Evolutionary conservation across 2,113 vertebrate species (phyloP), one percentile per base, ranked within the genome.

Genomic region (Phyllostomus hastatus): DNA sequence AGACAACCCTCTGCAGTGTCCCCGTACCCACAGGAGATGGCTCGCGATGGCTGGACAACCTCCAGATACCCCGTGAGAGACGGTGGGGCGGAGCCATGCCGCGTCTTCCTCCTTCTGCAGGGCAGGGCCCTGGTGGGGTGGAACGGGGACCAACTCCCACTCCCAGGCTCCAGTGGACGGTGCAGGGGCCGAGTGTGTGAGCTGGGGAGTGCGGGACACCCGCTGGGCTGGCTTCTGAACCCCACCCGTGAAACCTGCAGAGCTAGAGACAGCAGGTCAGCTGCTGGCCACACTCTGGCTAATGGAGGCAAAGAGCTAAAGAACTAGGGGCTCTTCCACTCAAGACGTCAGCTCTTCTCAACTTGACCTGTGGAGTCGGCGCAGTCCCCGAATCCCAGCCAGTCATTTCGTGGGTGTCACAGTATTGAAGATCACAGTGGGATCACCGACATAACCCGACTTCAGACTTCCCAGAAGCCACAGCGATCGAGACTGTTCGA

Each of bases 121-220:
- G 2, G 16, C 41, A 43, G 10, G 2, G 22, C 35, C 20, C 11
- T 2, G 28, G 10, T 4, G 10, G 14, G 35, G 19, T 16, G 7
- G 8, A 24, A 8, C 1, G 4, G 9, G 33, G n/a, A 22, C n/a
- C 48, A 41, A 2, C 22, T 93, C 82, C 22, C 67, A 11, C n/a
- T 7, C n/a, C 28, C 6, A 7, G 8, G 35, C 11, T 78, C 59
- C 10, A 0, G 19, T 10, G 35, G 48, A 24, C 22, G 22, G n/a
- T 4, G 0, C 19, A 20, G 48, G 22, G 43, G 31, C 14, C 14
- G 4, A 28, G 1, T 15, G 19, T 6, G 5, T n/a, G 22, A 31
- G 14, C 46, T n/a, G 35, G 11, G 57, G 38, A 54, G 7, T 20
- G 4, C 0, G 2, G 7, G 33, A 31, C 5, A 22, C 15, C 8